These are phyloP conservation scores for Carposina sasakii DNA, from an alignment of 1,140 invertebrate species.

Conservation along the genomic window DNA sequence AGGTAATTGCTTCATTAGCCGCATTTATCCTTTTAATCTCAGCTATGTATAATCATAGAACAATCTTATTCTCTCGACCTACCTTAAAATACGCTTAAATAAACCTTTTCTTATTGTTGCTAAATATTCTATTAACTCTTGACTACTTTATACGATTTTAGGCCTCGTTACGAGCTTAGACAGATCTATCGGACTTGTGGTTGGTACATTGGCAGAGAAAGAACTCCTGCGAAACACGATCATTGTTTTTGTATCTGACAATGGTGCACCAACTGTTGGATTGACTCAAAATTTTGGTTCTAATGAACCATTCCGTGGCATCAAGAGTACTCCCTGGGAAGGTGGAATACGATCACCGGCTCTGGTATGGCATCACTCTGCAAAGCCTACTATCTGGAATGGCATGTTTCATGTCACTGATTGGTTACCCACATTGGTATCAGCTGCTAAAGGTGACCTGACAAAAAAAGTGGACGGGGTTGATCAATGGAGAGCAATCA, in stretches of 20 bases:
- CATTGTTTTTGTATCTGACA: slow-evolving; percentile 83
- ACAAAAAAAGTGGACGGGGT: slow-evolving; percentile 74
- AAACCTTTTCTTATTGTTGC: neutral
- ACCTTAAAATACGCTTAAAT: neutral
- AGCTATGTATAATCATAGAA: no score
- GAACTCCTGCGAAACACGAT: slow-evolving; percentile 80
- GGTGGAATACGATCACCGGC: slow-evolving; percentile 83
- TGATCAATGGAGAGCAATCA: slow-evolving; percentile 78
- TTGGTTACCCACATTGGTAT: slow-evolving; percentile 86
- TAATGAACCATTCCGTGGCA: slow-evolving; percentile 87
- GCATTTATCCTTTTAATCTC: neutral
- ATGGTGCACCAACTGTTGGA: slow-evolving; percentile 82
- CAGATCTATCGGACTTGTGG: slow-evolving; percentile 82
- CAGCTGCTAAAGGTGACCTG: slow-evolving; percentile 25
- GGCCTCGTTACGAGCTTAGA: slow-evolving; percentile 53
- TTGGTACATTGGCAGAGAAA: slow-evolving; percentile 76
- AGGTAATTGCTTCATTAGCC: slow-evolving; percentile 16
- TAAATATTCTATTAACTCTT: neutral
- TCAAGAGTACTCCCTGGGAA: slow-evolving; percentile 87
- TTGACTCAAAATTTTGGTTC: slow-evolving; percentile 84
- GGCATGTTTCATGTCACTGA: slow-evolving; percentile 87
- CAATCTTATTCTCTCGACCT: neutral
- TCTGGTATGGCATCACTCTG: slow-evolving; percentile 82
- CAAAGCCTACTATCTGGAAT: slow-evolving; percentile 75
- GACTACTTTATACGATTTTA: no score